phyloP scores from a whole-genome alignment of 2,888 invertebrate species.

The Cheilosia variabilis region DNA sequence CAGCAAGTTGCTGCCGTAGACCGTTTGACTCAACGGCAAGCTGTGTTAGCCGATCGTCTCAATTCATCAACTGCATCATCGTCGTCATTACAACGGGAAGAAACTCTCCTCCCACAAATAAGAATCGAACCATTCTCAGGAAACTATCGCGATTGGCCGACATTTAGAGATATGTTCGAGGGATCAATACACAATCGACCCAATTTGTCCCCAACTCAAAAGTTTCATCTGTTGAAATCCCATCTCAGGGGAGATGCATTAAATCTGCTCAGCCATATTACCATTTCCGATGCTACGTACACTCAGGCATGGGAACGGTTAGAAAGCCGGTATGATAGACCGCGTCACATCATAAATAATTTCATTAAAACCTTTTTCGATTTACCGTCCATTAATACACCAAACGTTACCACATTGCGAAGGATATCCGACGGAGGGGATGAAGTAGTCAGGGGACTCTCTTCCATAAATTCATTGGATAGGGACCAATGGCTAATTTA shows the following conservation, averaged over 20 bases:
- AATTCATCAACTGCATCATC: background rate
- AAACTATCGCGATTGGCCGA: background rate
- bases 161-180: background rate
- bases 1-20: too few species aligned
- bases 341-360: slow-evolving; percentile 1
- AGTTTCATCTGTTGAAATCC: slow-evolving; percentile 5
- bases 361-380: slow-evolving; percentile 23
- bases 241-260: slow-evolving; percentile 12
- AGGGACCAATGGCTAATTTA: too few species aligned
- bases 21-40: background rate
- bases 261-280: slow-evolving; percentile 19
- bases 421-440: slow-evolving; percentile 43
- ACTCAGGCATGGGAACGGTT: too few species aligned
- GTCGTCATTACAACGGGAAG: background rate
- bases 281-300: slow-evolving; percentile 1
- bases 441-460: background rate
- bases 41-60: background rate
- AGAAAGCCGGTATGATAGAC: too few species aligned
- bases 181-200: background rate
- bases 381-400: background rate
- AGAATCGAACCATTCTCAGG: background rate
- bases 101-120: background rate
- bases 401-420: slow-evolving; percentile 23
- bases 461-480: too few species aligned
- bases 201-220: background rate